Conservation (phyloP, 2,888 invertebrate genomes). For the Idaea biselata region DNA sequence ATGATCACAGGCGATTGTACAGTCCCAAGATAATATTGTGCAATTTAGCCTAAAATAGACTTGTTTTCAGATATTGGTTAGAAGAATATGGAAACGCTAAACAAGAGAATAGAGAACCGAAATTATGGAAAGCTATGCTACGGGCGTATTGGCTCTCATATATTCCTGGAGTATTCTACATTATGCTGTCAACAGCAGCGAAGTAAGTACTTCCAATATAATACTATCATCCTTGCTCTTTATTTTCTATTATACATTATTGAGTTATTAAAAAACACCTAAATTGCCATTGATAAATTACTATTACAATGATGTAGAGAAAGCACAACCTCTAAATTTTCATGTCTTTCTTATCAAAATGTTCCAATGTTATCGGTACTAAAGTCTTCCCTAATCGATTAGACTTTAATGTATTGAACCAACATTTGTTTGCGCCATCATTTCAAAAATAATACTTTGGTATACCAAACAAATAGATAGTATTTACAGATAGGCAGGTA, state of each 20-base stretch:
- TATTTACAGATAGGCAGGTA: neutral
- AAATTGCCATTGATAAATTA: neutral
- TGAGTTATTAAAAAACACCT: neutral
- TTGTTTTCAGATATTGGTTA: slow-evolving; percentile 74
- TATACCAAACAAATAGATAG: neutral
- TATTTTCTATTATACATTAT: neutral
- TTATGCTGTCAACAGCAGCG: slow-evolving; percentile 74
- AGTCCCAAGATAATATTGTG: neutral
- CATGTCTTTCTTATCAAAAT: neutral
- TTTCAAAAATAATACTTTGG: neutral
- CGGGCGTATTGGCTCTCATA: slow-evolving; percentile 80
- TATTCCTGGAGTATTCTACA: slow-evolving; percentile 77
- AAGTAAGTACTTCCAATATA: slow-evolving; percentile 55
- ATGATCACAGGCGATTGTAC: neutral
- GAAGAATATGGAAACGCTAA: slow-evolving; percentile 72
- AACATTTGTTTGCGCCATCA: neutral
- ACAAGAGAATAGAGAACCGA: slow-evolving; percentile 73
- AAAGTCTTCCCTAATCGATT: neutral
- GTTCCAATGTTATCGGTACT: neutral
- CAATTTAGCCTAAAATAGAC: neutral
- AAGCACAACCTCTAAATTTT: neutral
- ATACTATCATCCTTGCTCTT: too few relatives aligned
- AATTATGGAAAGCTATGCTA: slow-evolving; percentile 77
- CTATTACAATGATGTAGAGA: neutral
- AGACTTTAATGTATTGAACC: neutral